Percentiles rank a stretch among this genome's conserved stretches.
phyloP scores from a whole-genome alignment of 1,140 invertebrate genomes.

The Dermatophagoides farinae region DNA sequence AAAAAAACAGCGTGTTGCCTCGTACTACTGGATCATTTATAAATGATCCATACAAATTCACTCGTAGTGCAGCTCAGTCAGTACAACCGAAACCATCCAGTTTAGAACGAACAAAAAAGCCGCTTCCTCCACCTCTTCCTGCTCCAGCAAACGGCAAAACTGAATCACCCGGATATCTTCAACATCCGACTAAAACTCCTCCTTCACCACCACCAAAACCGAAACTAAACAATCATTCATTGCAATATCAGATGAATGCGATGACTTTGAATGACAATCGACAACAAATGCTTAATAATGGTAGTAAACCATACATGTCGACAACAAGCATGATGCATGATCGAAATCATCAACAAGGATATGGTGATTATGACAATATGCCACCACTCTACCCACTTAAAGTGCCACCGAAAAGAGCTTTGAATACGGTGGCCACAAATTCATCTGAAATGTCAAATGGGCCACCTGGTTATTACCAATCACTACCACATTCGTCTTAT shows the following conservation, averaged over 20 bases:
- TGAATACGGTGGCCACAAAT: background rate
- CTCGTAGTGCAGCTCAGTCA: constrained; percentile 38
- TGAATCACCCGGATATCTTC: background rate
- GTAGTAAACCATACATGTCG: too few relatives aligned
- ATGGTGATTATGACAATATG: constrained; percentile 8
- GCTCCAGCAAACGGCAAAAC: constrained; percentile 7
- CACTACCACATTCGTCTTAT: constrained; percentile 5
- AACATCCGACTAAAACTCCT: constrained; percentile 2
- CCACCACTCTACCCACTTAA: background rate
- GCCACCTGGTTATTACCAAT: constrained; percentile 12
- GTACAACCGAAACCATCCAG: background rate
- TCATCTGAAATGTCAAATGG: constrained; percentile 6
- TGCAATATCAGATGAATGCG: constrained; percentile 3
- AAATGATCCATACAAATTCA: constrained; percentile 41
- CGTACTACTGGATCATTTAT: background rate
- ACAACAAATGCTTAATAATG: constrained; percentile 18
- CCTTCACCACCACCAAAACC: constrained; percentile 21
- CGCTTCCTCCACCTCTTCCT: background rate
- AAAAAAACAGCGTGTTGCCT: too few relatives aligned
- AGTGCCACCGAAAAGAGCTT: background rate
- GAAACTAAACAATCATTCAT: constrained; percentile 5
- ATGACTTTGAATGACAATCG: constrained; percentile 17
- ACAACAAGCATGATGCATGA: too few relatives aligned
- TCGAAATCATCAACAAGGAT: too few relatives aligned
- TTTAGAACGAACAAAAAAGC: background rate